phyloP scores from a whole-genome alignment of 2,113 vertebrate genomes.

The Callipepla squamata region DNA sequence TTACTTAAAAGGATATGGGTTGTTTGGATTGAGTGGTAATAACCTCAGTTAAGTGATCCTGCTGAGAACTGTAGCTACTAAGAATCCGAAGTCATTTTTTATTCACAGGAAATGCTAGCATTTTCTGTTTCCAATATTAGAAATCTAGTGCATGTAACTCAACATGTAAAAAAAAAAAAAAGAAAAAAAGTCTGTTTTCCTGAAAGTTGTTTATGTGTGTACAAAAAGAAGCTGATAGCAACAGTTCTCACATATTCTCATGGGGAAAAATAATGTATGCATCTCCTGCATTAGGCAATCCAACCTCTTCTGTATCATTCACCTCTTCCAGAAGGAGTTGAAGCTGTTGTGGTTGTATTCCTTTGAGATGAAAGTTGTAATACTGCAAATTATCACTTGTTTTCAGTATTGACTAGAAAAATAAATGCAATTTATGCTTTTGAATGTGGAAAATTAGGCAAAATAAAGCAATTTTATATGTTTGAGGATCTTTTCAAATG shows the following conservation, averaged over 20 bases:
- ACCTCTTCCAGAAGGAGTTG: slow-evolving; percentile 40
- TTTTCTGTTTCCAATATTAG: not conserved
- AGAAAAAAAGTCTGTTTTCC: slow-evolving; percentile 24
- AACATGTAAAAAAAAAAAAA: slow-evolving; percentile 23
- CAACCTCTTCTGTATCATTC: not conserved
- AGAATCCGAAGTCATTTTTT: not conserved
- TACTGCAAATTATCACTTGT: slow-evolving; percentile 81
- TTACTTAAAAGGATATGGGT: not conserved
- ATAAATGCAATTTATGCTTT: slow-evolving; percentile 80
- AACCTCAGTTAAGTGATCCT: not conserved
- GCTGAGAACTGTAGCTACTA: not conserved
- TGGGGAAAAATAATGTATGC: not conserved
- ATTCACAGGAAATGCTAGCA: not conserved
- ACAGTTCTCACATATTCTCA: slow-evolving; percentile 6
- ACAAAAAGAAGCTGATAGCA: slow-evolving; percentile 38
- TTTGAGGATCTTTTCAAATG: slow-evolving; percentile 77
- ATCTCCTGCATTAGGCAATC: not conserved
- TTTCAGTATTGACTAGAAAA: slow-evolving; percentile 80
- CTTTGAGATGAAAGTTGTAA: slow-evolving; percentile 68
- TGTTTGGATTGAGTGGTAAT: not conserved
- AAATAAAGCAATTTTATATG: slow-evolving; percentile 74
- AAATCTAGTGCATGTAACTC: slow-evolving; percentile 8
- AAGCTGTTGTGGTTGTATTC: slow-evolving; percentile 72
- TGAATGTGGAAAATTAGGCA: slow-evolving; percentile 82
- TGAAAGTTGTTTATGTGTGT: not conserved